Conservation (phyloP, 2,888 invertebrate species). For the Biston betularia region DNA sequence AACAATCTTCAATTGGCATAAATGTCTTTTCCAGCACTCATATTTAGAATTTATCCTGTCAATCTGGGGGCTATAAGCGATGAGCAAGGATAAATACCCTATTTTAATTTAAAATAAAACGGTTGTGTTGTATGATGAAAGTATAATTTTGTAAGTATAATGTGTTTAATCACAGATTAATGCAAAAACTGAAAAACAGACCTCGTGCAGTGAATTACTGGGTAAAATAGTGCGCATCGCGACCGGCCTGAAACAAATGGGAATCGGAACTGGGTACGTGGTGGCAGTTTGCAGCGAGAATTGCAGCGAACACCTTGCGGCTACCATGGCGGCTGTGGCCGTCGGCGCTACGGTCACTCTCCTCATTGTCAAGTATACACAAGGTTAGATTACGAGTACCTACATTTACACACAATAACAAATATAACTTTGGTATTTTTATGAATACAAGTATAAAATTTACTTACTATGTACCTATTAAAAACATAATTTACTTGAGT, state of each 20-base stretch:
- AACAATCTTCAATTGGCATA: too few species aligned
- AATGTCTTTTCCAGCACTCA: too few species aligned
- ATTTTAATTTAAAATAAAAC: too few species aligned
- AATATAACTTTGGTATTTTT: too few species aligned
- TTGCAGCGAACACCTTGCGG: slow-evolving; percentile 76
- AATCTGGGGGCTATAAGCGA: too few species aligned
- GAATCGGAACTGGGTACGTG: slow-evolving; percentile 62
- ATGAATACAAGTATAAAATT: too few species aligned
- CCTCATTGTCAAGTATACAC: slow-evolving; percentile 79
- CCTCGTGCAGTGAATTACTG: background rate
- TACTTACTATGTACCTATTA: too few species aligned
- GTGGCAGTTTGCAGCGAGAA: slow-evolving; percentile 85
- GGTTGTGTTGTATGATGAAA: background rate
- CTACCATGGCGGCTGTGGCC: slow-evolving; percentile 67
- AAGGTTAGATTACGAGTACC: slow-evolving; percentile 58
- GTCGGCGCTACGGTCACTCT: slow-evolving; percentile 81
- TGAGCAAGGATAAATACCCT: too few species aligned
- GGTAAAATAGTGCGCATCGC: slow-evolving; percentile 1
- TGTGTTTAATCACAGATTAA: slow-evolving; percentile 13
- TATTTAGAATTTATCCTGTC: too few species aligned
- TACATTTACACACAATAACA: too few species aligned
- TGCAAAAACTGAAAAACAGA: slow-evolving; percentile 2
- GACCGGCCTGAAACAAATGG: background rate
- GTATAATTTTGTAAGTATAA: background rate
- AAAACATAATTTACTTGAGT: too few species aligned